Evolutionary conservation across 1,140 invertebrate genomes (phyloP).

Genomic region (Micrasema longulum): DNA sequence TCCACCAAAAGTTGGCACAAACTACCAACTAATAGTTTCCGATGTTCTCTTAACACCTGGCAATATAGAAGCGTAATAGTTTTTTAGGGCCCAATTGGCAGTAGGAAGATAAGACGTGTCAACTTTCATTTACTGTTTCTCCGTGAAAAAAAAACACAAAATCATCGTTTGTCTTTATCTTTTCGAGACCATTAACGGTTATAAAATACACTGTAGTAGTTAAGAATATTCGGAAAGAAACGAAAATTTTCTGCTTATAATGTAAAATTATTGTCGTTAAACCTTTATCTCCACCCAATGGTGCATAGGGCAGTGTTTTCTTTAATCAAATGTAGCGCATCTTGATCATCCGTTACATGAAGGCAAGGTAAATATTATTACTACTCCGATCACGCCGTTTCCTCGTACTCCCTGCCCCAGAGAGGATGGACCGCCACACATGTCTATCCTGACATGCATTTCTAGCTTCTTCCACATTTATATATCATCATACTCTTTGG

Average conservation of each 20-base stretch:
- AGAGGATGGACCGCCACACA: too few relatives aligned
- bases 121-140: neutral
- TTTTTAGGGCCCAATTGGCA: slow-evolving; percentile 1
- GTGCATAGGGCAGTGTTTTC: too few relatives aligned
- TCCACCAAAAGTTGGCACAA: slow-evolving; percentile 21
- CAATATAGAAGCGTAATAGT: neutral
- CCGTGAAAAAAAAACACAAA: neutral
- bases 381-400: too few relatives aligned
- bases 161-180: neutral
- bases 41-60: slow-evolving; percentile 14
- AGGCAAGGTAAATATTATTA: too few relatives aligned
- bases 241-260: neutral
- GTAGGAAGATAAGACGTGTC: neutral
- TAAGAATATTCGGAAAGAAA: neutral
- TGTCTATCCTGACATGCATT: too few relatives aligned
- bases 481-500: too few relatives aligned
- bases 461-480: too few relatives aligned
- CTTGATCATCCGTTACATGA: too few relatives aligned
- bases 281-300: too few relatives aligned
- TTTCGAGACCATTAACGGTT: neutral
- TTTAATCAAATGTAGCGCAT: too few relatives aligned
- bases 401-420: too few relatives aligned
- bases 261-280: neutral
- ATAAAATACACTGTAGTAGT: neutral
- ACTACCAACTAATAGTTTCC: slow-evolving; percentile 17